Percentiles rank a stretch among this genome's conserved stretches.
phyloP scores from a whole-genome alignment of 2,113 vertebrate genomes.

The Eclectus roratus region DNA sequence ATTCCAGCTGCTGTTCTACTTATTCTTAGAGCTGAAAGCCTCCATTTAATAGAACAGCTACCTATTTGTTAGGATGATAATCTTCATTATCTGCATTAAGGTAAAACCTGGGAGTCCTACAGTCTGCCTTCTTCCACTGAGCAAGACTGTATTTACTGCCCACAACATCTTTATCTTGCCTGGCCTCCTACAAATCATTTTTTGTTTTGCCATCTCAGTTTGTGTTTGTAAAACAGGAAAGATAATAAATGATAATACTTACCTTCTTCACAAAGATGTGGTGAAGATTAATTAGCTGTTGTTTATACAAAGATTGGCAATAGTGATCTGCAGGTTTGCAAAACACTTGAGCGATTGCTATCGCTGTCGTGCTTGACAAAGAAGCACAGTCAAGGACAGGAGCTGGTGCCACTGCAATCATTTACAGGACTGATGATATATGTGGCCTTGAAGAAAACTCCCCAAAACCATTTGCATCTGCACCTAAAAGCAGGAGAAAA shows the following conservation, averaged over 20 bases:
- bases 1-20: not conserved
- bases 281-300: slow-evolving; percentile 54
- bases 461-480: not conserved
- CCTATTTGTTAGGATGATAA: not conserved
- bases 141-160: not conserved
- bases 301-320: slow-evolving; percentile 28
- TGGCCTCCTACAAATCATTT: not conserved
- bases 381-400: slow-evolving; percentile 50
- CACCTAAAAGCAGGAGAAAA: not conserved
- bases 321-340: slow-evolving; percentile 29
- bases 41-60: not conserved
- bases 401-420: slow-evolving; percentile 13
- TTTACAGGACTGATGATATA: not conserved
- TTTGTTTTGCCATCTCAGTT: slow-evolving; percentile 1
- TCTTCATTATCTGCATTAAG: not conserved
- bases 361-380: not conserved
- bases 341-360: slow-evolving; percentile 25
- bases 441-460: slow-evolving; percentile 22
- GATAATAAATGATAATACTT: slow-evolving; percentile 45
- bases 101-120: not conserved
- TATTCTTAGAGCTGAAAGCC: not conserved
- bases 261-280: slow-evolving; percentile 1
- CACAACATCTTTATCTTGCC: not conserved
- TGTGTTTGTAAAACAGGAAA: slow-evolving; percentile 38
- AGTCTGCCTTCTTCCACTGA: not conserved